phyloP scores from a whole-genome alignment of 2,113 vertebrate genomes.

The Tylochromis polylepis region DNA sequence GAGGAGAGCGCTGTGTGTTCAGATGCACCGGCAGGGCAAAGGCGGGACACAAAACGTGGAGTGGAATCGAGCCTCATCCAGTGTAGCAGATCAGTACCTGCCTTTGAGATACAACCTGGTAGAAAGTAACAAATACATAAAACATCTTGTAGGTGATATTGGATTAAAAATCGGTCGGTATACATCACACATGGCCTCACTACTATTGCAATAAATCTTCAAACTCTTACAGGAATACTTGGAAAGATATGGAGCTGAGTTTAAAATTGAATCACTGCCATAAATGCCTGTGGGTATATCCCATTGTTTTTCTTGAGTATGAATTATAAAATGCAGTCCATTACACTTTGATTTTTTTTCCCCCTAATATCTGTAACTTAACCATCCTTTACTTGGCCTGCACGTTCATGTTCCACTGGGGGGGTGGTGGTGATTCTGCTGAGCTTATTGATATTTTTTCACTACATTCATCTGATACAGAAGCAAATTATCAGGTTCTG shows the following conservation, averaged over 20 bases:
- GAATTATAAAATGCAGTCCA: background rate
- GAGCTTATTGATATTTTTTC: background rate
- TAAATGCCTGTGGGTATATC: background rate
- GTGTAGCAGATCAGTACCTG: background rate
- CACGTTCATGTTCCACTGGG: background rate
- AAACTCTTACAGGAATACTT: background rate
- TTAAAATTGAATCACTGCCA: background rate
- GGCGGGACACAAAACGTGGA: slow-evolving; percentile 60
- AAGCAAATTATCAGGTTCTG: background rate
- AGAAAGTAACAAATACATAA: background rate
- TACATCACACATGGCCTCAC: background rate
- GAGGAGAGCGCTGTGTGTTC: slow-evolving; percentile 34
- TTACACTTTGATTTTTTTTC: background rate
- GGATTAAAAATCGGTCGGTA: background rate
- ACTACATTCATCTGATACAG: background rate
- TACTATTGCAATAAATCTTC: background rate
- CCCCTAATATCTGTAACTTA: background rate
- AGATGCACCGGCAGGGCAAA: slow-evolving; percentile 26
- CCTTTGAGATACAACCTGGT: background rate
- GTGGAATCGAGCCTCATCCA: slow-evolving; percentile 50
- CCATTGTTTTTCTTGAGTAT: background rate
- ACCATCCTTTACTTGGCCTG: background rate
- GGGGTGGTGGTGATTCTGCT: background rate
- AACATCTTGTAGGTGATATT: background rate
- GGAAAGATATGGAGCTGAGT: background rate